These are phyloP conservation scores for Synanceia verrucosa DNA, from an alignment of 2,797 vertebrate species.

Conservation along the genomic window DNA sequence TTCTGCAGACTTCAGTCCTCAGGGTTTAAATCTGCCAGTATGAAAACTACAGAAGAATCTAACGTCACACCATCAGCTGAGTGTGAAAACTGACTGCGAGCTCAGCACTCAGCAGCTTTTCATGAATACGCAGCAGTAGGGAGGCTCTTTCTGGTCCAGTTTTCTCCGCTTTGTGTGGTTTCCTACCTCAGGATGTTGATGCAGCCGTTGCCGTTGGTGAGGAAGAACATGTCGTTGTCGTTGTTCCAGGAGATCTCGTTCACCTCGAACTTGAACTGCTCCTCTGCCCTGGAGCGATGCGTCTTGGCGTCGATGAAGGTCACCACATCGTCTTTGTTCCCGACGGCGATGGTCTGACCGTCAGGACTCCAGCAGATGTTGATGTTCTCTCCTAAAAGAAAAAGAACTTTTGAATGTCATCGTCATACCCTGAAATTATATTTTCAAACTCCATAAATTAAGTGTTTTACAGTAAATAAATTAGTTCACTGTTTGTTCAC, in stretches of 20 bases:
- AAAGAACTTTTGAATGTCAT: neutral
- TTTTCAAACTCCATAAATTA: neutral
- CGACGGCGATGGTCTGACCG: constrained; percentile 97
- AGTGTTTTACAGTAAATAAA: neutral
- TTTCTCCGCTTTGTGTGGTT: neutral
- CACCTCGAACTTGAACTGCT: constrained; percentile 99
- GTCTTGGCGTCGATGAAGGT: constrained; percentile 98
- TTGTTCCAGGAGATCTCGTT: constrained; percentile 99
- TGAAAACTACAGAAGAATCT: neutral
- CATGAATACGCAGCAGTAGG: neutral
- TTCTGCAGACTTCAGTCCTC: no score
- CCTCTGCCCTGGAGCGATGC: constrained; percentile 92
- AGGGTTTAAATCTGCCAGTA: no score
- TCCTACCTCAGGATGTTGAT: constrained; percentile 95
- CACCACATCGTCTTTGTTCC: constrained; percentile 98
- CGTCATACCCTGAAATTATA: neutral
- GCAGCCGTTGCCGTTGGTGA: constrained; percentile 97
- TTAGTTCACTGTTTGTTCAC: no score
- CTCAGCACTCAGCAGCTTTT: neutral
- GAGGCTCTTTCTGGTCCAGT: neutral
- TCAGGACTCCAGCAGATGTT: constrained; percentile 99
- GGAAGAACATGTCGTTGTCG: constrained; percentile 98
- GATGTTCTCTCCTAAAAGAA: constrained; percentile 92
- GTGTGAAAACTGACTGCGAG: neutral
- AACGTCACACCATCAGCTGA: neutral